Evolutionary conservation across 2,888 invertebrate species (phyloP).

Genomic region (Caenorhabditis zanzibari): DNA sequence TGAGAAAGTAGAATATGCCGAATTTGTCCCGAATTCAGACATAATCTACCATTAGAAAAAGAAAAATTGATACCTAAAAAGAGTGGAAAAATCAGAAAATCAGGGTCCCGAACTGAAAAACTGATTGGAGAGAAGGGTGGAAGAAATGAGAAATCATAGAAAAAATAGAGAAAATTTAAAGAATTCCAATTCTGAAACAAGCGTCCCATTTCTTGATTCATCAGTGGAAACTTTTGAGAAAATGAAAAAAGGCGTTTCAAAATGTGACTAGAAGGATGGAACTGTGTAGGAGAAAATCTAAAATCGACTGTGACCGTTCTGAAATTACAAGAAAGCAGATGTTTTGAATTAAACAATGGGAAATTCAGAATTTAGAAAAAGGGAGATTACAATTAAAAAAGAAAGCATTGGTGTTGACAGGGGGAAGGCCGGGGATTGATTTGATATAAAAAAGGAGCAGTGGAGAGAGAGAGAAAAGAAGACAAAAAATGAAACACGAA

Average conservation of each 20-base stretch:
- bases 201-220: conserved; percentile 63
- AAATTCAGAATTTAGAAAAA: background rate
- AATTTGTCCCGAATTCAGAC: conserved; percentile 53
- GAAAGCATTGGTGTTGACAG: conserved; percentile 27
- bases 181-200: conserved; percentile 33
- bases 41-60: background rate
- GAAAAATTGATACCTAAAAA: conserved; percentile 59
- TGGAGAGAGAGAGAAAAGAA: conserved; percentile 17
- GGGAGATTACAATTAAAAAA: conserved; percentile 9
- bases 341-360: conserved; percentile 9
- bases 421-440: conserved; percentile 19
- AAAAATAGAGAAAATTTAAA: background rate
- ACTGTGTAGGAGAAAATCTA: background rate
- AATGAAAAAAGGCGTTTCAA: conserved; percentile 27
- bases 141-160: conserved; percentile 12
- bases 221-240: conserved; percentile 18
- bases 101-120: conserved; percentile 56
- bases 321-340: conserved; percentile 47
- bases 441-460: conserved; percentile 10
- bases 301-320: conserved; percentile 20
- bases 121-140: conserved; percentile 2
- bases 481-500: conserved; percentile 51
- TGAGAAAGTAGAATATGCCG: background rate
- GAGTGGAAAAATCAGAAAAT: conserved; percentile 15
- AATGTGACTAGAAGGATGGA: conserved; percentile 38